A percentile compares a stretch with the other conserved stretches of the same genome.
Conservation (phyloP, 2,113 vertebrate genomes). For the Ariopsis seemanni region DNA sequence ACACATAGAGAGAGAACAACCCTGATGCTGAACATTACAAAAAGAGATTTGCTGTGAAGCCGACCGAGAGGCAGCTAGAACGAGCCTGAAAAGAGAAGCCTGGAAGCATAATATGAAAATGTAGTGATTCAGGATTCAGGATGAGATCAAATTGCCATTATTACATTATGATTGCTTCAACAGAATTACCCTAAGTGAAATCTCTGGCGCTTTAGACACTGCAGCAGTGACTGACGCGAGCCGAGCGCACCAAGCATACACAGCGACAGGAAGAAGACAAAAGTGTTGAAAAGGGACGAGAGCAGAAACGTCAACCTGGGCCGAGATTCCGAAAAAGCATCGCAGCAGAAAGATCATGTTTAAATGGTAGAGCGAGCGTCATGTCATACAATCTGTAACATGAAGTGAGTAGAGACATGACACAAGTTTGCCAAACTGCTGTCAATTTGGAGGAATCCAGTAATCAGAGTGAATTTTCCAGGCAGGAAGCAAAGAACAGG, state of each 20-base stretch:
- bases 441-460: not conserved
- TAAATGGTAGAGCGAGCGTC: not conserved
- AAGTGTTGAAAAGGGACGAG: not conserved
- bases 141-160: constrained; percentile 25
- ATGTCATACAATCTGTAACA: not conserved
- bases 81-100: not conserved
- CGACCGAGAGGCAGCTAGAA: not conserved
- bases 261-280: not conserved
- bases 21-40: constrained; percentile 40
- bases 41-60: constrained; percentile 25
- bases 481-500: not conserved
- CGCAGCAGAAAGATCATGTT: not conserved
- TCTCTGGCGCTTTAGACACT: not conserved
- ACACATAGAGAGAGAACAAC: not conserved
- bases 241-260: not conserved
- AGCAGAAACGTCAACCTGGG: not conserved
- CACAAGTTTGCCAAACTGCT: not conserved
- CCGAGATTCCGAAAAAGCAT: not conserved
- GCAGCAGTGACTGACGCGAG: not conserved
- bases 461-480: not conserved
- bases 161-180: constrained; percentile 13
- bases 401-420: not conserved
- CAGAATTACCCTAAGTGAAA: constrained; percentile 8
- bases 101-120: constrained; percentile 25
- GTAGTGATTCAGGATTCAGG: not conserved